Conservation (phyloP, 2,888 invertebrate species). For the Chrysolina americana region DNA sequence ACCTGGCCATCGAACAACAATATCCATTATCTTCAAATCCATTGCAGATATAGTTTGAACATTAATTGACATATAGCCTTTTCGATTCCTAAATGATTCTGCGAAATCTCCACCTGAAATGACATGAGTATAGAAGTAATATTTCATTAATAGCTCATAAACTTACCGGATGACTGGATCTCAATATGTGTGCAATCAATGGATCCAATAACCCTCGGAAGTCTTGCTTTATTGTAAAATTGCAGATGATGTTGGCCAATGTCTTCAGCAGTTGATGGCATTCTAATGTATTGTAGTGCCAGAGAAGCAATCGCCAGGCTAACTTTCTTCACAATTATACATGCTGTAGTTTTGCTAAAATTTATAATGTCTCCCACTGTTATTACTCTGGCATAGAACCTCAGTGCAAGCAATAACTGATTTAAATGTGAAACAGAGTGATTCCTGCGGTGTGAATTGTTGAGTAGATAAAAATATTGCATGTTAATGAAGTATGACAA, state of each 20-base stretch:
- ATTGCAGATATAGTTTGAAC: conserved; percentile 2
- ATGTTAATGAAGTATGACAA: too few species aligned
- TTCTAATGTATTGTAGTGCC: conserved; percentile 6
- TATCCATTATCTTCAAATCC: conserved; percentile 15
- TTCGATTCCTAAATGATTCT: conserved; percentile 19
- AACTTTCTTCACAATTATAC: conserved; percentile 23
- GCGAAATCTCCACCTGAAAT: neutral
- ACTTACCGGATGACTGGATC: neutral
- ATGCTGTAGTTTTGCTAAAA: conserved; percentile 11
- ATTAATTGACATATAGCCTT: conserved; percentile 24
- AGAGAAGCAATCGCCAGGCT: conserved; percentile 13
- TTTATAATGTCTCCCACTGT: neutral
- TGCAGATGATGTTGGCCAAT: neutral
- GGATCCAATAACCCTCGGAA: conserved; percentile 1
- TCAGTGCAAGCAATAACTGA: neutral
- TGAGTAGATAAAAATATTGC: too few species aligned
- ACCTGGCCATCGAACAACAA: conserved; percentile 28
- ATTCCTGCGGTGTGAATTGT: neutral
- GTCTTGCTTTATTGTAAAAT: conserved; percentile 7
- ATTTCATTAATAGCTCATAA: neutral
- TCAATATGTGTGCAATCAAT: conserved; percentile 7
- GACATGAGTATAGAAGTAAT: neutral
- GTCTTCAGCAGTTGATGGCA: conserved; percentile 21
- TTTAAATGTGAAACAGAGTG: neutral
- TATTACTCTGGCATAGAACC: conserved; percentile 15